Percentiles rank a stretch among this genome's conserved stretches.
These are phyloP conservation scores for Acanthosoma haemorrhoidale DNA, from an alignment of 2,888 invertebrate genomes.

Conservation along the genomic window DNA sequence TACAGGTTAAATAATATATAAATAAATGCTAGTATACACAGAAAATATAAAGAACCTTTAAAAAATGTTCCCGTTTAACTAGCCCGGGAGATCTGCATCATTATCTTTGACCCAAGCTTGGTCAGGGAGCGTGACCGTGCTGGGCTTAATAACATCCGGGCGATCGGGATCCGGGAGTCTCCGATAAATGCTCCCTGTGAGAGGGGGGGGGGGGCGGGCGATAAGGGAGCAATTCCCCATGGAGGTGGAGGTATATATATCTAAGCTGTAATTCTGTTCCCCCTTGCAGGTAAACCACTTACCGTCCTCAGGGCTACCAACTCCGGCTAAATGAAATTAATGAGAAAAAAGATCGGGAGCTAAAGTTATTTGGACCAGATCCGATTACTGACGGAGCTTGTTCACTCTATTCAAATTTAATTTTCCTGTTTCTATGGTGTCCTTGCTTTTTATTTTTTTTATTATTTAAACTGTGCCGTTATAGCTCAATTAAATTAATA, in stretches of 20 bases:
- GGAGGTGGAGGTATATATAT: constrained; percentile 32
- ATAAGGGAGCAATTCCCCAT: neutral
- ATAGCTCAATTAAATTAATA: no score
- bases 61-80: no score
- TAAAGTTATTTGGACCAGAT: constrained; percentile 25
- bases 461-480: neutral
- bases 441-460: constrained; percentile 1
- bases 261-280: constrained; percentile 35
- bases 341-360: constrained; percentile 33
- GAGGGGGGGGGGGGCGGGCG: neutral
- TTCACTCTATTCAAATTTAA: constrained; percentile 21
- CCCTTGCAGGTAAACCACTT: constrained; percentile 35
- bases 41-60: no score
- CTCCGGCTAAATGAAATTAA: constrained; percentile 35
- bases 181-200: neutral
- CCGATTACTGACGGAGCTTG: constrained; percentile 9
- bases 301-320: constrained; percentile 26
- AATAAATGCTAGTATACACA: no score
- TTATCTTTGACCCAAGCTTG: no score
- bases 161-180: no score
- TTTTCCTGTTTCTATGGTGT: constrained; percentile 20
- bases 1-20: no score
- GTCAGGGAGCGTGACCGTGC: no score
- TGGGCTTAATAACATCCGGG: no score
- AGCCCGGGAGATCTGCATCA: no score